Percentiles rank a stretch among this genome's conserved stretches.
Evolutionary conservation across 2,888 invertebrate species (phyloP).

Genomic region (Eupithecia pulchellata): DNA sequence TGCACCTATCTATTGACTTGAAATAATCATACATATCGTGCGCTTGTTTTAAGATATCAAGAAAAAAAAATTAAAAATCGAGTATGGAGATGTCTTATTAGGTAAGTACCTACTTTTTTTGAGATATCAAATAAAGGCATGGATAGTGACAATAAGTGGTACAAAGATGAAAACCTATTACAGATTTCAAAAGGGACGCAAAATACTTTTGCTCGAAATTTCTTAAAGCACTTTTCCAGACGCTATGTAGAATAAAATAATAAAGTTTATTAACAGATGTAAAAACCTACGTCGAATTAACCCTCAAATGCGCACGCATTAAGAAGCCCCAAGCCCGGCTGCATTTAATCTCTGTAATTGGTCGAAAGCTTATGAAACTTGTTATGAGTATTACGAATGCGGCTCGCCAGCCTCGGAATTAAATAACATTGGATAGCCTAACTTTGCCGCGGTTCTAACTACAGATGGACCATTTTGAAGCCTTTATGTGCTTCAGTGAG

Average conservation of each 20-base stretch:
- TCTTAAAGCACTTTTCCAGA: not conserved
- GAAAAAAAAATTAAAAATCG: no score
- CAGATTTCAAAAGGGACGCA: not conserved
- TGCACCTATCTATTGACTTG: no score
- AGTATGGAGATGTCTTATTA: no score
- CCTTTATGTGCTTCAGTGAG: slow-evolving; percentile 14
- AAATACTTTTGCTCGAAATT: not conserved
- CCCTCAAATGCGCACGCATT: slow-evolving; percentile 7
- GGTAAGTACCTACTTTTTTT: no score
- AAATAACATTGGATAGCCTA: slow-evolving; percentile 70
- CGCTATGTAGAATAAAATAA: not conserved
- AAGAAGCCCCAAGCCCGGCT: slow-evolving; percentile 44
- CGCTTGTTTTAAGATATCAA: no score
- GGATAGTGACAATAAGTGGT: no score
- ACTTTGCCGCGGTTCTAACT: slow-evolving; percentile 9
- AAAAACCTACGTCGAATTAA: not conserved
- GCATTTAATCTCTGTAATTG: slow-evolving; percentile 70
- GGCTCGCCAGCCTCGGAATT: slow-evolving; percentile 73
- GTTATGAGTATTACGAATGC: slow-evolving; percentile 62
- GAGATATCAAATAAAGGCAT: no score
- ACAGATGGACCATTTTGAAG: slow-evolving; percentile 6
- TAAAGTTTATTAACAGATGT: not conserved
- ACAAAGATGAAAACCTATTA: not conserved
- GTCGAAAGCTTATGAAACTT: slow-evolving; percentile 73
- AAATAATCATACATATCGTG: no score